Evolutionary conservation across 2,888 invertebrate species (phyloP), one percentile per base, ranked within the genome.

Genomic region (Amphimallon solstitiale): DNA sequence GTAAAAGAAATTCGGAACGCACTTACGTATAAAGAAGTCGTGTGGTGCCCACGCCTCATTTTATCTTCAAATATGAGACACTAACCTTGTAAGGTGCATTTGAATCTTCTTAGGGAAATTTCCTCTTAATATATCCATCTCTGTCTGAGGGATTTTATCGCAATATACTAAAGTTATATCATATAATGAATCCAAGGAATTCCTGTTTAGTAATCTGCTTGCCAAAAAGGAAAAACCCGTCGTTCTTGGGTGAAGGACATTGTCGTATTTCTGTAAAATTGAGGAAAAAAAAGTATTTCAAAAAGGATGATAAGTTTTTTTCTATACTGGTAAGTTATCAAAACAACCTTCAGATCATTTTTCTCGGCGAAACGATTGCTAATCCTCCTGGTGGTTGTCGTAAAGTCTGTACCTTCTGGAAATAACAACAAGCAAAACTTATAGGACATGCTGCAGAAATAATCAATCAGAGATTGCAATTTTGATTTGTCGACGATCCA

Each of bases 341-440:
- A 10, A 10, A 74, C 74, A 77, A 88, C 88, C 80, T 91, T 90
- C 67, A 94, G 82, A 70, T 87, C 85, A 77, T 90, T 86, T 69
- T 86, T 86, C 14, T 83, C 82, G 0, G 95, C 95, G 80, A 88
- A 94, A 70, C 83, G 84, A 74, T 92, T 87, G 71, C 94, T 94
- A 40, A 88, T 88, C 15, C 80, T 83, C 72, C 88, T 88, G 60
- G 92, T 93, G 15, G 85, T 84, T 17, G 85, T 83, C 34, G 92
- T 92, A 65, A 94, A 84, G 79, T 96, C 94, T 0, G 95, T 95
- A 10, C 95, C 95, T 83, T 95, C 95, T 0, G 95, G 95, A 77
- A 95, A 96, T 70, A 96, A 84, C 34, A 96, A 83, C 48, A 96
- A 80, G 82, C 93, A 86, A 72, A 87, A 89, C 56, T 87, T 87